Base-by-base conservation (phyloP, 2,113 vertebrate genomes). In the Tetrax tetrax region DNA sequence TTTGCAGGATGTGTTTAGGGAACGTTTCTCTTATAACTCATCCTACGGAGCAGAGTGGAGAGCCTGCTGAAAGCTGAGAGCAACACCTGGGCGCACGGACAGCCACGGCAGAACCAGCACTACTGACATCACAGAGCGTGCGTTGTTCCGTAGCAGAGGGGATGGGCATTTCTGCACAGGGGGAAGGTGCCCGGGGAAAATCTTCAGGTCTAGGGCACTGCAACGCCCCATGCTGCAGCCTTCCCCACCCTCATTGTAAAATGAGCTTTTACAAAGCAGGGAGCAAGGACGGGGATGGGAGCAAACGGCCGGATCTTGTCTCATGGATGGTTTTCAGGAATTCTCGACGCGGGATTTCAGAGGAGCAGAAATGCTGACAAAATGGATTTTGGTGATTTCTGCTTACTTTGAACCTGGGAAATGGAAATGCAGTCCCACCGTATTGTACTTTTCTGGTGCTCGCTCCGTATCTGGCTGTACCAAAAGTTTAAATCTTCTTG, bases 371-470 rank as follows among this genome's bases (percentile, higher is more conserved):
- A 31, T 25, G 11, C 37, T 25, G 51, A 33, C 14, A 23, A 41
- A 54, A 29, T 10, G 21, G 48, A 51, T 29, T 21, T 29, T 10
- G n/a, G 41, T 13, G 41, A 41, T 41, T 41, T 41, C 41, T 41
- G 41, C 41, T 41, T 41, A 41, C 41, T 41, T 35, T 5, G 1
- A 53, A 19, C 5, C 35, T 38, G n/a, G 22, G 28, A 53, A 71
- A 31, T 0, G 0, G 24, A 37, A 53, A 37, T 13, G 31, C 5
- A 15, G 14, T 6, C 35, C 69, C 35, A 29, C 28, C 8, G 6
- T 11, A 6, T 33, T 10, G 17, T 15, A 17, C 21, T 33, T 21
- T 23, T 66, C 23, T 48, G n/a, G 33, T 28, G 47, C 7, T 53
- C 27, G 25, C 9, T 11, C 48, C 0, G 1, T 29, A 28, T 21